Base-by-base conservation (phyloP, 2,888 invertebrate genomes). In the Oligia latruncula region DNA sequence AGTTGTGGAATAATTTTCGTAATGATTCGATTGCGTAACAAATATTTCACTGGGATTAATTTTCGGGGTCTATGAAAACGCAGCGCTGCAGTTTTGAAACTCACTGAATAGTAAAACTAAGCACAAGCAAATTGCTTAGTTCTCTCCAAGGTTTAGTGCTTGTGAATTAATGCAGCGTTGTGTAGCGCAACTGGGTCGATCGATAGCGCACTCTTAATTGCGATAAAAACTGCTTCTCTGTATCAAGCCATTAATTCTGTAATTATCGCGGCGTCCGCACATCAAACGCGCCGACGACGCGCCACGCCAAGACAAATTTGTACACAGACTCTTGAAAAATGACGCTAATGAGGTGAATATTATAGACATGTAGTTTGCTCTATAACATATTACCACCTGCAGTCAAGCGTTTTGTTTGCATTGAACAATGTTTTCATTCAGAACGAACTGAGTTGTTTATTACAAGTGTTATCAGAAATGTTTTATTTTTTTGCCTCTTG, bases 221-320 rank as follows among this genome's bases (percentile, higher is more conserved):
- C 92, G 94, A 95, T 95, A 95, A 95, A 94, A 95, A 94, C 93
- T 91, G 91, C 92, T 93, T 93, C 92, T 92, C 90, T 90, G 87
- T 93, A 94, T 92, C 91, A 92, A 92, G 91, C 91, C 93, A 93
- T 95, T 94, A 94, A 93, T 93, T 93, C 92, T 92, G 92, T 95
- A 95, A 95, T 95, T 95, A 95, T 93, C 94, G 91, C 92, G 90
- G 89, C 90, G 92, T 88, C 91, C 90, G 88, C 83, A 93, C 92
- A 94, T 95, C 95, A 96, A 95, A 95, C 90, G 92, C 80, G 92
- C 94, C 94, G 94, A 91, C 82, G 92, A 94, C 93, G 94, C 87
- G 79, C 88, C 90, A 87, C 90, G 88, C 86, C 84, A 83, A 89
- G 90, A 91, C 92, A 92, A 92, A 91, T 93, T 92, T 91, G 90